Evolutionary conservation across 1,140 invertebrate genomes (phyloP), one percentile per base, ranked within the genome.

Genomic region (Drosophila funebris): DNA sequence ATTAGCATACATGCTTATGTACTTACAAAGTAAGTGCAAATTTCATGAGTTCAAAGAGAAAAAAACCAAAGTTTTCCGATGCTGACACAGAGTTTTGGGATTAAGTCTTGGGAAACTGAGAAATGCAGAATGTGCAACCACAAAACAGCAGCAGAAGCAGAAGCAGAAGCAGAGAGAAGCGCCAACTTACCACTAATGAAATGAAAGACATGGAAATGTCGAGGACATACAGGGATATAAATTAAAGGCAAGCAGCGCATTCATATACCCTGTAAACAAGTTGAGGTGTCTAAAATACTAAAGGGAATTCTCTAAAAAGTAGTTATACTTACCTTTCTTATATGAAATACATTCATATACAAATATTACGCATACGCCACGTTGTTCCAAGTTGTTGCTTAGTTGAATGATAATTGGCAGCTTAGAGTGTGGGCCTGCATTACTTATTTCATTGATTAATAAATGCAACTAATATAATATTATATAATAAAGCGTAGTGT

Each of bases 81-180:
- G 22, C 24, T 20, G 13, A 29, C 27, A 24, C 13, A 53, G 24
- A 31, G 22, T 50, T 41, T 24, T 8, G 14, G 8, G 50, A 39
- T 62, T 50, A 52, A 62, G 13, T 52, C 22, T 29, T 62, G 8
- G 14, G 41, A 46, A 46, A 44, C 16, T 44, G 37, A 9, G 24
- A 16, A 44, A 33, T 66, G 52, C 57, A 29, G 13, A 61, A 53
- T 36, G 20, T 46, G 31, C 58, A 53, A 52, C 61, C 46, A 24
- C 37, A 54, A 54, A 18, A 8, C 22, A 16, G 31, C 2, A 5
- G 29, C 8, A 24, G 27, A 54, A 56, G n/a, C n/a, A n/a, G n/a
- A n/a, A n/a, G n/a, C n/a, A n/a, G n/a, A n/a, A 24, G 29, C 29
- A 27, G 16, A 46, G 62, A 46, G 56, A 63, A 63, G 37, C 41